These are phyloP conservation scores for Heliocidaris erythrogramma DNA, from an alignment of 35 echinoderm and acorn worm species.

Conservation along the genomic window DNA sequence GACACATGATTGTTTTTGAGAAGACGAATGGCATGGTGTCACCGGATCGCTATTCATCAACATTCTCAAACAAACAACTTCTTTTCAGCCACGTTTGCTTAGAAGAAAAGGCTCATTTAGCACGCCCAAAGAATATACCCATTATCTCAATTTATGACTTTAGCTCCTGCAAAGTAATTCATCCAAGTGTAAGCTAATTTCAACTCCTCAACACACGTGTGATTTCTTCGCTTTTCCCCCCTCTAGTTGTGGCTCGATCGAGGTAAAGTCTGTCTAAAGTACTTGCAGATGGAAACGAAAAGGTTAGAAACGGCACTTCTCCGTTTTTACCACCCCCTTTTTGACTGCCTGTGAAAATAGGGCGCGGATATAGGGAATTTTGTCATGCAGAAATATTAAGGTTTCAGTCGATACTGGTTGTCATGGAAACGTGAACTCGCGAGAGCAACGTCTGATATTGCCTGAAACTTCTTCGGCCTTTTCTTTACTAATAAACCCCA, in stretches of 20 bases:
- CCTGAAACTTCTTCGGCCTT: background rate
- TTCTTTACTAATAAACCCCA: background rate
- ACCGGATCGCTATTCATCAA: background rate
- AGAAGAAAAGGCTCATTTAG: conserved; percentile 7
- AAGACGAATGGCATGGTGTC: background rate
- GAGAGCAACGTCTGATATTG: background rate
- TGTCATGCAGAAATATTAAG: conserved; percentile 12
- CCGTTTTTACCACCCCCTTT: background rate
- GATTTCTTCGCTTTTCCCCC: no score
- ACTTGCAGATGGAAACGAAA: background rate
- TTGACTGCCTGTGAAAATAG: conserved; percentile 8
- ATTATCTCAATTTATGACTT: background rate
- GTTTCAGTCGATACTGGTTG: conserved; percentile 1
- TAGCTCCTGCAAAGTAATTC: background rate
- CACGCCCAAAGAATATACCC: background rate
- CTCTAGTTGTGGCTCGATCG: no score
- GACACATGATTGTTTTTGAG: background rate
- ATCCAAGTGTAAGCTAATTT: background rate
- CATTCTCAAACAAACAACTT: conserved; percentile 34
- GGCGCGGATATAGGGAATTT: conserved; percentile 8
- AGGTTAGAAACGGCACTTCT: background rate
- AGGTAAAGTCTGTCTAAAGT: no score
- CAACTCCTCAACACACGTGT: no score
- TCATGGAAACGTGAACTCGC: background rate
- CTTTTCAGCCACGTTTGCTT: conserved; percentile 6